These are phyloP conservation scores for Cheirogaleus major DNA, from an alignment of 2,797 vertebrate species.

Conservation along the genomic window DNA sequence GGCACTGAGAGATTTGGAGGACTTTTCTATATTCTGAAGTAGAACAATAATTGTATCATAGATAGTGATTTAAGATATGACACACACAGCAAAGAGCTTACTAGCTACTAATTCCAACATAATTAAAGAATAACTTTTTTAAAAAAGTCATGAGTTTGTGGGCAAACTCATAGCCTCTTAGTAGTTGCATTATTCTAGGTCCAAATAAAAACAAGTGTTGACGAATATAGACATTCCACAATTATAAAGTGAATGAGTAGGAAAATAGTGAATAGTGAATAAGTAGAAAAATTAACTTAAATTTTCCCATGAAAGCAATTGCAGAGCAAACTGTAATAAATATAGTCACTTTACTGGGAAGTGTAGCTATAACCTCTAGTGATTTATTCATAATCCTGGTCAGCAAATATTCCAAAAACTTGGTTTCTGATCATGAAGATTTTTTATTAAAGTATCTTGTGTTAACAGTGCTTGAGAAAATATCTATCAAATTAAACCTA, in stretches of 20 bases:
- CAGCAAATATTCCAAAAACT: neutral
- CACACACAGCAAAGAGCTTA: neutral
- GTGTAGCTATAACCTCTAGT: neutral
- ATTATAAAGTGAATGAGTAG: neutral
- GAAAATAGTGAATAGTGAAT: neutral
- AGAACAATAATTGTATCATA: neutral
- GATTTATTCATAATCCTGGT: neutral
- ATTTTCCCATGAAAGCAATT: neutral
- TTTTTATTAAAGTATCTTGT: neutral
- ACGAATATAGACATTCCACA: neutral
- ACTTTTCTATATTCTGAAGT: neutral
- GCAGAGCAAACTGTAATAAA: neutral
- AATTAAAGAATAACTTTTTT: neutral
- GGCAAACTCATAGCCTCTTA: neutral
- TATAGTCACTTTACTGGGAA: neutral
- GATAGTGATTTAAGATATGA: neutral
- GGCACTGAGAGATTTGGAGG: neutral
- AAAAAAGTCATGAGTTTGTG: neutral
- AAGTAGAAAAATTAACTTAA: neutral
- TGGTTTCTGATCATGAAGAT: neutral
- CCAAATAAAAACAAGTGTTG: slow-evolving; percentile 11
- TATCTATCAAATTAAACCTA: neutral
- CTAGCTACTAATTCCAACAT: neutral
- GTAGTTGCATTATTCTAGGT: neutral
- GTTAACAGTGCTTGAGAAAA: neutral